Conservation (phyloP, 2,797 vertebrate genomes). For the Sebastes trivittatus region DNA sequence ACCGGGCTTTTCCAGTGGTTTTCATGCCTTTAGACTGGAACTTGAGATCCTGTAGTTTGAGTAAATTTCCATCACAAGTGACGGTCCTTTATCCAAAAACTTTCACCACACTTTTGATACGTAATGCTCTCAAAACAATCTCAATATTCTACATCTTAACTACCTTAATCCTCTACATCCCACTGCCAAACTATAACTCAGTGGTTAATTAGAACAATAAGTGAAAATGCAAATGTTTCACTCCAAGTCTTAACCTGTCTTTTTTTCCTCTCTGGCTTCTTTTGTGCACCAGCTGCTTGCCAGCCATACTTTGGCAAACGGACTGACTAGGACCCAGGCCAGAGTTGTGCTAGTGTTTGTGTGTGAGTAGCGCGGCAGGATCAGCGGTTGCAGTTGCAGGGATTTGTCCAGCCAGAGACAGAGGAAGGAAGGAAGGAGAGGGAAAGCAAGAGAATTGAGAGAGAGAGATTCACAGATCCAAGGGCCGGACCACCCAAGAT, state of each 20-base stretch:
- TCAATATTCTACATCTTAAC: not conserved
- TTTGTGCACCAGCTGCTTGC: constrained; percentile 62
- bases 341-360: constrained; percentile 19
- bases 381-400: constrained; percentile 45
- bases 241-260: constrained; percentile 42
- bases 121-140: not conserved
- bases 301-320: constrained; percentile 55
- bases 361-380: constrained; percentile 7
- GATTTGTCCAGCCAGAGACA: constrained; percentile 41
- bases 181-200: not conserved
- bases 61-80: constrained; percentile 26
- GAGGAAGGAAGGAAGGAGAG: constrained; percentile 3
- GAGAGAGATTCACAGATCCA: constrained; percentile 53
- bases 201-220: constrained; percentile 37
- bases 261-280: constrained; percentile 22
- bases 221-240: constrained; percentile 35
- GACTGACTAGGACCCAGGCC: constrained; percentile 32
- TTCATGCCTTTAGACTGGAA: constrained; percentile 37
- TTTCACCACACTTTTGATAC: not conserved
- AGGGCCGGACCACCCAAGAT: constrained; percentile 67
- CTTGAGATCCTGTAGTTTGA: constrained; percentile 23
- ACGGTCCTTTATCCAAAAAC: not conserved
- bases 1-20: constrained; percentile 46
- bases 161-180: constrained; percentile 2
- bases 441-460: constrained; percentile 42